A percentile compares a stretch with the other conserved stretches of the same genome.
Conservation (phyloP, 2,113 vertebrate species). For the Pimephales promelas region DNA sequence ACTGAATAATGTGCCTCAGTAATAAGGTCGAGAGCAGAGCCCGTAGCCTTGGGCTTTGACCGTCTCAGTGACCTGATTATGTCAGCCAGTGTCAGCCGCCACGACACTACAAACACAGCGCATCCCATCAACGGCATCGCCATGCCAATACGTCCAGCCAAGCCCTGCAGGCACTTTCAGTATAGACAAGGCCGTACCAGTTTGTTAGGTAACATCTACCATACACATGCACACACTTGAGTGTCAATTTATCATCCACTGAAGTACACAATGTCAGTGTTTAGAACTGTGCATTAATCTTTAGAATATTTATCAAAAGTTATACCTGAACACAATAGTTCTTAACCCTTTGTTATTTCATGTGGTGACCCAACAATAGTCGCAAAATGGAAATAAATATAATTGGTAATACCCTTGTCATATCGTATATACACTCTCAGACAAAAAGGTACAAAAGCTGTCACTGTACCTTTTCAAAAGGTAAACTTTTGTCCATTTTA, state of each 20-base stretch:
- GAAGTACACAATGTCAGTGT: neutral
- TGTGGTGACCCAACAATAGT: too few species aligned
- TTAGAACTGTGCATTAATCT: neutral
- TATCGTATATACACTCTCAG: too few species aligned
- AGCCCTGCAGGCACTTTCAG: conserved; percentile 77
- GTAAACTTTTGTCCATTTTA: too few species aligned
- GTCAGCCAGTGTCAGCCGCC: conserved; percentile 84
- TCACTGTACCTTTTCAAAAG: too few species aligned
- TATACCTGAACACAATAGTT: neutral
- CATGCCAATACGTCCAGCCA: conserved; percentile 75
- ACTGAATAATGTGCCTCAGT: conserved; percentile 83
- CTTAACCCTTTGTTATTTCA: too few species aligned
- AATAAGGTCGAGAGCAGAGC: conserved; percentile 81
- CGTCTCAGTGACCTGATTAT: conserved; percentile 89
- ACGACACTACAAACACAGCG: conserved; percentile 83
- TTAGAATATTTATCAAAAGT: neutral
- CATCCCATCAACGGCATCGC: conserved; percentile 83
- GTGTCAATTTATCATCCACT: neutral
- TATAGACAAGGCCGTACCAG: conserved; percentile 76
- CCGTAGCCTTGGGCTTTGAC: conserved; percentile 85
- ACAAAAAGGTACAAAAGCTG: too few species aligned
- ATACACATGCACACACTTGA: neutral
- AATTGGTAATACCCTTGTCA: too few species aligned
- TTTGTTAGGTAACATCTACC: conserved; percentile 74
- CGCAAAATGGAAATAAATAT: neutral